Evolutionary conservation across 2,888 invertebrate genomes (phyloP), one percentile per base, ranked within the genome.

Genomic region (Halocaridina rubra): DNA sequence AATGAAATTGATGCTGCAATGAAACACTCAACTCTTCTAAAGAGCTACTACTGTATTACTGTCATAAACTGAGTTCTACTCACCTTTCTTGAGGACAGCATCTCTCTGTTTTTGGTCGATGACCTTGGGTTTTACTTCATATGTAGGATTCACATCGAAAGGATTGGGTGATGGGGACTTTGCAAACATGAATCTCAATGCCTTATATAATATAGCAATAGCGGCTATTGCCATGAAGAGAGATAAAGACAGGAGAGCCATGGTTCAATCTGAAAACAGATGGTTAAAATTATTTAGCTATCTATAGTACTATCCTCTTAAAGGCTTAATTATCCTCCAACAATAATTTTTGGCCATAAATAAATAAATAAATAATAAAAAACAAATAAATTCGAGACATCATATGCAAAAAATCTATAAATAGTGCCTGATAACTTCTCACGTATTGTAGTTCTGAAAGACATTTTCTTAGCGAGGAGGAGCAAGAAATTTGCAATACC

Each of bases 91-190:
- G 10, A 88, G 57, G 24, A 86, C 86, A 10, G 59, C 67, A 81
- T 88, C 87, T 69, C 88, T 79, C 75, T 78, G 30, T 22, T 87
- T 88, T 76, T 88, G 88, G 72, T 85, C 86, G 0, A 27, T 76
- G 10, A 79, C 80, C 24, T 86, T 75, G 10, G 85, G 77, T 27
- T 75, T 84, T 5, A 81, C n/a, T 29, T 82, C 77, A 19, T 22
- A 33, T 16, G 59, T 53, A 3, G n/a, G 4, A n/a, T 77, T 74
- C 30, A 71, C 69, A 29, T 64, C 59, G 61, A 86, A 86, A 46
- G 85, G 88, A 29, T 87, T 88, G 32, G 16, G 53, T 69, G 78
- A 78, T 10, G 53, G 33, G n/a, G 77, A 19, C 19, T 53, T 53
- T 0, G 53, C 1, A 19, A 53, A 53, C 16, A 53, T 4, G 10